Conservation (phyloP, 2,113 vertebrate species). For the Spermophilus dauricus region DNA sequence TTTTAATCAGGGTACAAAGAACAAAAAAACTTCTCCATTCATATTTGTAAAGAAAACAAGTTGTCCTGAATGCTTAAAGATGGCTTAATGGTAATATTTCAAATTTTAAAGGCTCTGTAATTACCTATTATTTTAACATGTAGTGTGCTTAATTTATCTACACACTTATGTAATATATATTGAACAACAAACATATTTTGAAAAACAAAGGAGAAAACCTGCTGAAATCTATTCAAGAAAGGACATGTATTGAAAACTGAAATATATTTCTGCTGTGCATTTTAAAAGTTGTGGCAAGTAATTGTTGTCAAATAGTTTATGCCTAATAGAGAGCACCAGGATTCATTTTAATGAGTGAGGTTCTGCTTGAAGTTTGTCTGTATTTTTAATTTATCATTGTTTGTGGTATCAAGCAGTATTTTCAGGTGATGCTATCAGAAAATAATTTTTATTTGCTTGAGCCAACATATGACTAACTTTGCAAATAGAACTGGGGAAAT, state of each 20-base stretch:
- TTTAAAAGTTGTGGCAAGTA: not conserved
- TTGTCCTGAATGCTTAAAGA: not conserved
- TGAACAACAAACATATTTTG: slow-evolving; percentile 5
- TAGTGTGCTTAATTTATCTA: not conserved
- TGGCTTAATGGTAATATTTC: not conserved
- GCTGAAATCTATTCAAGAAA: not conserved
- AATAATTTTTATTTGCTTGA: not conserved
- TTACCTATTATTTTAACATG: not conserved
- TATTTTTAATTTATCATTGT: not conserved
- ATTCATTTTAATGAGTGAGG: not conserved
- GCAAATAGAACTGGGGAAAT: not conserved
- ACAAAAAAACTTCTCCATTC: not conserved
- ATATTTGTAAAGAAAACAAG: not conserved
- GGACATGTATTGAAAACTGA: not conserved
- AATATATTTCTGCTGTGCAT: not conserved
- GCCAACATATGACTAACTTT: not conserved
- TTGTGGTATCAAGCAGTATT: not conserved
- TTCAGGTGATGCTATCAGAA: not conserved
- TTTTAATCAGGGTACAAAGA: not conserved
- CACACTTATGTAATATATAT: not conserved
- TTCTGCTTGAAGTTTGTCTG: not conserved
- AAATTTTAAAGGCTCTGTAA: not conserved
- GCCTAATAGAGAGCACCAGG: not conserved
- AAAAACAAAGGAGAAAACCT: not conserved
- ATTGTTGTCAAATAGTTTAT: not conserved